Evolutionary conservation across 2,888 invertebrate species (phyloP).

Genomic region (Sphaerophoria taeniata): DNA sequence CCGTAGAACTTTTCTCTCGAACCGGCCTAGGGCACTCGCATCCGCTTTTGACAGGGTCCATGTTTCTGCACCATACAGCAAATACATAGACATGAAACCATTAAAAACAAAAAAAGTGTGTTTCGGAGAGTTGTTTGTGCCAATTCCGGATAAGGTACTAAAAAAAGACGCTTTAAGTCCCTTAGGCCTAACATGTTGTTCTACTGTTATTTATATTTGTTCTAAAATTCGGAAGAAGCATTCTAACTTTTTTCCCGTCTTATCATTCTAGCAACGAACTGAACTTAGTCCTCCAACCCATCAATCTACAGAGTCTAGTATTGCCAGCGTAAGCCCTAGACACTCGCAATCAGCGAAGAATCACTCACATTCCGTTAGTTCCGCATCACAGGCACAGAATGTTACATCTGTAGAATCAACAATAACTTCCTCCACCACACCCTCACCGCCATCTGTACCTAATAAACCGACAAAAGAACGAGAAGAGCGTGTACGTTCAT

Average conservation of each 20-base stretch:
- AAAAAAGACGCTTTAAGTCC: too few species aligned
- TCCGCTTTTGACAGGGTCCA: too few species aligned
- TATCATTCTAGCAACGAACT: constrained; percentile 81
- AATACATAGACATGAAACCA: too few species aligned
- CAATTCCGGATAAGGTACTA: too few species aligned
- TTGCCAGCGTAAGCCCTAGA: constrained; percentile 77
- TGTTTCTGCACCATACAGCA: too few species aligned
- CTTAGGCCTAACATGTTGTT: too few species aligned
- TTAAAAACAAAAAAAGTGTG: too few species aligned
- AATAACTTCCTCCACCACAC: constrained; percentile 60
- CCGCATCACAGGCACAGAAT: constrained; percentile 50
- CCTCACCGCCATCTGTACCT: constrained; percentile 48
- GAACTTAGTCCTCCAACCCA: constrained; percentile 81
- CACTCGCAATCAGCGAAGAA: constrained; percentile 51
- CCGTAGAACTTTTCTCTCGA: too few species aligned
- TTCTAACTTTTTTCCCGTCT: neutral
- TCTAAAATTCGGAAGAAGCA: too few species aligned
- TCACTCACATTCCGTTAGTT: constrained; percentile 60
- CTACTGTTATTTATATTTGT: too few species aligned
- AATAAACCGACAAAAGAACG: constrained; percentile 71
- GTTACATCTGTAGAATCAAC: constrained; percentile 76
- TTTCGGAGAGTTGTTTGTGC: too few species aligned
- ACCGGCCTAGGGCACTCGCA: too few species aligned
- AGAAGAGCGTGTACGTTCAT: constrained; percentile 57
- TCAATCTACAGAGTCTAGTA: constrained; percentile 79